Evolutionary conservation across 2,113 vertebrate species (phyloP).

Genomic region (Mesitornis unicolor): DNA sequence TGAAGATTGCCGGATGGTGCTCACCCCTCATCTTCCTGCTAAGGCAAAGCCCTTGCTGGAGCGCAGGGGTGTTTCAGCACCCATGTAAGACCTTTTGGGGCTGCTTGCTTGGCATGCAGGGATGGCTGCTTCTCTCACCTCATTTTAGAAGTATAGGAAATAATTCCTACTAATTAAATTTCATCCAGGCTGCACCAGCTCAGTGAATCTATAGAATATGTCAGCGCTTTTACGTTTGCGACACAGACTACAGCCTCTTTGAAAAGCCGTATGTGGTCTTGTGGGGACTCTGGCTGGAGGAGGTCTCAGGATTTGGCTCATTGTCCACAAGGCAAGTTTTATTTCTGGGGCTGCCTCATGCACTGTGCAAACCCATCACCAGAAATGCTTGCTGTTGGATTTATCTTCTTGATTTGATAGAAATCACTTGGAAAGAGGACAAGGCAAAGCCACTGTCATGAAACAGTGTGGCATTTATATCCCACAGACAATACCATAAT

Average conservation of each 20-base stretch:
- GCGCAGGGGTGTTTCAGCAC: rapidly evolving
- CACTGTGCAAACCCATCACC: not conserved
- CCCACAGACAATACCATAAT: constrained; percentile 15
- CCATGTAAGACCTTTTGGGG: not conserved
- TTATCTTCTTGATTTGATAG: not conserved
- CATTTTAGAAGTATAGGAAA: rapidly evolving
- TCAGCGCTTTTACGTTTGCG: rapidly evolving
- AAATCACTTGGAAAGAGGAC: constrained; percentile 6
- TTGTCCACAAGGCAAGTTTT: not conserved
- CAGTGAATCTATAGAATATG: rapidly evolving
- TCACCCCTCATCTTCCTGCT: rapidly evolving
- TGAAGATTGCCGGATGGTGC: not conserved
- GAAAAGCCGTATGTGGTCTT: rapidly evolving
- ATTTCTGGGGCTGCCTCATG: not conserved
- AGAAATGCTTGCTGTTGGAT: not conserved
- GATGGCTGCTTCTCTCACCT: not conserved
- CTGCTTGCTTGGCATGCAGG: rapidly evolving
- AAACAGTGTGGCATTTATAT: constrained; percentile 50
- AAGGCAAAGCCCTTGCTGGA: not conserved
- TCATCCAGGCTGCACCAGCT: not conserved
- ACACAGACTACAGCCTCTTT: not conserved
- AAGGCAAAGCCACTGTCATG: not conserved
- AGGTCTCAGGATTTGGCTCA: not conserved
- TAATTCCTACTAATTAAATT: rapidly evolving
- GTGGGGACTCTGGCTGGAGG: rapidly evolving